Conservation (phyloP, 1,140 invertebrate genomes). For the Stegodyphus dumicola region DNA sequence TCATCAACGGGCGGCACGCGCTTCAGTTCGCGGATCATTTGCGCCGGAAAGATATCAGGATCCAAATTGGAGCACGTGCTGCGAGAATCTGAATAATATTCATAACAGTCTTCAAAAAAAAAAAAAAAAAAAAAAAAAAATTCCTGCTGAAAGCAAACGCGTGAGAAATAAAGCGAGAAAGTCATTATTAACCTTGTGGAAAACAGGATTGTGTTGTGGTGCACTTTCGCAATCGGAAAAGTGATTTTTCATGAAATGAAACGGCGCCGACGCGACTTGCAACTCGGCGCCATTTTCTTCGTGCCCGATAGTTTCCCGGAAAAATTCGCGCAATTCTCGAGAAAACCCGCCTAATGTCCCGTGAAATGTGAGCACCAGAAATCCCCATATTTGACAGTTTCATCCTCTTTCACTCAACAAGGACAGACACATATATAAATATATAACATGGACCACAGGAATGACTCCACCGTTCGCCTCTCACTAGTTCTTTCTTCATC, state of each 20-base stretch:
- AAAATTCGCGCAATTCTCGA: no score
- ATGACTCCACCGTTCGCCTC: no score
- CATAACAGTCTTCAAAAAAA: no score
- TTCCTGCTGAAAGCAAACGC: neutral
- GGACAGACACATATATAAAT: no score
- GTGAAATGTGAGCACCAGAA: neutral
- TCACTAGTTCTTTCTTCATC: neutral
- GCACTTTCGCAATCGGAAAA: slow-evolving; percentile 11
- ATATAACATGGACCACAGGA: no score
- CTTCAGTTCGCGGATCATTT: no score
- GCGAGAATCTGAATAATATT: no score
- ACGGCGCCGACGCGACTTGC: slow-evolving; percentile 4
- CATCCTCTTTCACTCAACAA: no score
- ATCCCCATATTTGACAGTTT: neutral
- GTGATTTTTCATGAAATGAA: neutral
- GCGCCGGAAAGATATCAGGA: no score
- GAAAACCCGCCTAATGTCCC: neutral
- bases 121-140: no score
- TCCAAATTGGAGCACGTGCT: no score
- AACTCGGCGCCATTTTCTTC: neutral
- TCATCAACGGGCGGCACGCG: no score
- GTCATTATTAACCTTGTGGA: slow-evolving; percentile 17
- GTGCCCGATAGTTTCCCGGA: neutral
- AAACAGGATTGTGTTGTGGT: slow-evolving; percentile 10
- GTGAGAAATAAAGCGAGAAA: slow-evolving; percentile 7